These are phyloP conservation scores for Nomada ferruginata DNA, from an alignment of 2,888 invertebrate genomes.

Conservation along the genomic window DNA sequence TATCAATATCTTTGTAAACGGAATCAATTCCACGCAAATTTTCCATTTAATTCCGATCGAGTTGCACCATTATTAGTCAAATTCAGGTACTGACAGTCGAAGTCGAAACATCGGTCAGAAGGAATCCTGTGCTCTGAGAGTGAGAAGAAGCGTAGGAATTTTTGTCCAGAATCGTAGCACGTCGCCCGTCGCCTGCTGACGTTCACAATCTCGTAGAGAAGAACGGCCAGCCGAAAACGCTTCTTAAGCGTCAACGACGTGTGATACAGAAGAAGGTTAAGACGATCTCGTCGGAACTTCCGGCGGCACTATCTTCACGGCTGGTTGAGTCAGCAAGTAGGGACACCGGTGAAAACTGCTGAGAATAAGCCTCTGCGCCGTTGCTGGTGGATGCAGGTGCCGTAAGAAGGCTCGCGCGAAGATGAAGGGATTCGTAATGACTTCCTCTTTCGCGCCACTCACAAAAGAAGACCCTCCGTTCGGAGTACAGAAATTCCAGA, in stretches of 20 bases:
- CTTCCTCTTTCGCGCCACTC: constrained; percentile 46
- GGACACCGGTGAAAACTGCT: constrained; percentile 66
- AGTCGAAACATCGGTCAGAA: background rate
- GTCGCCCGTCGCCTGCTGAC: constrained; percentile 39
- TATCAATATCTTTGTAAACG: too few relatives aligned
- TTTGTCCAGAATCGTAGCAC: background rate
- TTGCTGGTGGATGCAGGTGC: constrained; percentile 58
- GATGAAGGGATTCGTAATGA: constrained; percentile 50
- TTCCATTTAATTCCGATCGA: too few relatives aligned
- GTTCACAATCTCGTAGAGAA: constrained; percentile 43
- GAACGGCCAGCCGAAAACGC: constrained; percentile 44
- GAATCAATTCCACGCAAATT: too few relatives aligned
- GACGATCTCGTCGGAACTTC: constrained; percentile 64
- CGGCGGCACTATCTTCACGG: constrained; percentile 60
- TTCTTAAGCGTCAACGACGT: constrained; percentile 64
- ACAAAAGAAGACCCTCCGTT: constrained; percentile 20
- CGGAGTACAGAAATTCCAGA: constrained; percentile 18
- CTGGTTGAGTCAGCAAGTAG: constrained; percentile 70
- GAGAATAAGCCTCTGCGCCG: constrained; percentile 50
- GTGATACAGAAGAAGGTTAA: constrained; percentile 70
- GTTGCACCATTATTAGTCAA: too few relatives aligned
- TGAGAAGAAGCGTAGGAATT: background rate
- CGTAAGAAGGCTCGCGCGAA: constrained; percentile 53
- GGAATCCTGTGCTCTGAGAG: constrained; percentile 12
- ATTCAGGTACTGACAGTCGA: background rate